phyloP scores from a whole-genome alignment of 2,113 vertebrate species.

The Eira barbara region DNA sequence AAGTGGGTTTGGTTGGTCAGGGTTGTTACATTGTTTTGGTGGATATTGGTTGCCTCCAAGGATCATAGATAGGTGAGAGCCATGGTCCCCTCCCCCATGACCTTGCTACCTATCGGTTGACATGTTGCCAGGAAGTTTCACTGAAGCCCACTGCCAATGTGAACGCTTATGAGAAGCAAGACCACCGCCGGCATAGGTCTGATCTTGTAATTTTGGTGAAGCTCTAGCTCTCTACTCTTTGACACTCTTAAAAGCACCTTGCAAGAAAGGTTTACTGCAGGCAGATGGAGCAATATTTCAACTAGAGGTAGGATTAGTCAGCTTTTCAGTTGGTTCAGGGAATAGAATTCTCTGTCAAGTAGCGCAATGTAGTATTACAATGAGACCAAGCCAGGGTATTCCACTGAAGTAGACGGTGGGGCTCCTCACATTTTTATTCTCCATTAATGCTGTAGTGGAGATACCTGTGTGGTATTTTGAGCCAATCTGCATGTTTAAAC shows the following conservation, averaged over 20 bases:
- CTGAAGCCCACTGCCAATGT: not conserved
- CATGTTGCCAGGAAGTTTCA: not conserved
- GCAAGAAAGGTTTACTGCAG: not conserved
- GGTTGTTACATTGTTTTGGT: not conserved
- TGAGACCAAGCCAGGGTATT: not conserved
- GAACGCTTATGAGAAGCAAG: not conserved
- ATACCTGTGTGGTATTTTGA: not conserved
- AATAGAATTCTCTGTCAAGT: not conserved
- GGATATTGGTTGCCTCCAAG: not conserved
- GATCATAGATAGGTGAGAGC: not conserved
- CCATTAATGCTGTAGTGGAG: not conserved
- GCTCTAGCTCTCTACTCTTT: not conserved
- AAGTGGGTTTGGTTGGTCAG: not conserved
- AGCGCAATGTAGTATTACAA: not conserved
- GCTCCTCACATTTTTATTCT: not conserved
- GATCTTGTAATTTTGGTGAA: not conserved
- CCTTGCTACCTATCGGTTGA: not conserved
- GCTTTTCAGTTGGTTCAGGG: not conserved
- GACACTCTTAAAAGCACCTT: not conserved
- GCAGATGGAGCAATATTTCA: not conserved
- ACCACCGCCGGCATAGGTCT: not conserved
- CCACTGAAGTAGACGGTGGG: not conserved
- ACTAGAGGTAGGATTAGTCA: not conserved
- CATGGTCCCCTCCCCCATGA: not conserved
- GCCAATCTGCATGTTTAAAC: not conserved